Evolutionary conservation across 2,888 invertebrate genomes (phyloP), one percentile per base, ranked within the genome.

Genomic region (Drosophila robusta): DNA sequence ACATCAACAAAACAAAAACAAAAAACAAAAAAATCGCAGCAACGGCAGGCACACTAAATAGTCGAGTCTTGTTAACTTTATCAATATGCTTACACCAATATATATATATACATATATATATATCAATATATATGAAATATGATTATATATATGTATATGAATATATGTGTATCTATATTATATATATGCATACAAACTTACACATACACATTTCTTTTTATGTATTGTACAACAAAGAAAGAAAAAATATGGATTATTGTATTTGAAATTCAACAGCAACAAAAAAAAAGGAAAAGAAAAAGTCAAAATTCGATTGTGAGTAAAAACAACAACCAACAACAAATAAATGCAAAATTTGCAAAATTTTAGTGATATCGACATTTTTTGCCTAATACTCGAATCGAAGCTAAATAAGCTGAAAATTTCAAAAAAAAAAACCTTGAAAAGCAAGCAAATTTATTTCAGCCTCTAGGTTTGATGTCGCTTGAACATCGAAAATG

Each of bases 291-390:
- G 29, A 22, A 24, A 22, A 61, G 24, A 44, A 45, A 38, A 47
- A 50, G 9, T 38, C 14, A 57, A 72, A 61, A 57, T 57, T 57
- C 24, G 22, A 56, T 65, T 67, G 73, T 68, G 68, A 49, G 57
- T 52, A 54, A 46, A 57, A 24, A 54, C 58, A 54, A 39, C 22
- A 45, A 51, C 41, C 18, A 45, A 47, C 29, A 57, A 56, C 18
- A 54, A 78, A 83, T 78, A 78, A 78, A 80, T 68, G 64, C 80
- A 80, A 45, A 56, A 63, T 56, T 78, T 77, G 78, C 78, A 63
- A 84, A 47, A 81, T 78, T 78, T 81, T 81, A 74, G 69, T 65
- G 74, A 78, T 80, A 80, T 80, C 39, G 16, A 69, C 60, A 50
- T 39, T 26, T 26, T 36, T 36, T 45, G 46, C 32, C 26, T 16